A percentile compares a stretch with the other conserved stretches of the same genome.
These are phyloP conservation scores for Rutilus rutilus DNA, from an alignment of 2,113 vertebrate genomes.

Conservation along the genomic window DNA sequence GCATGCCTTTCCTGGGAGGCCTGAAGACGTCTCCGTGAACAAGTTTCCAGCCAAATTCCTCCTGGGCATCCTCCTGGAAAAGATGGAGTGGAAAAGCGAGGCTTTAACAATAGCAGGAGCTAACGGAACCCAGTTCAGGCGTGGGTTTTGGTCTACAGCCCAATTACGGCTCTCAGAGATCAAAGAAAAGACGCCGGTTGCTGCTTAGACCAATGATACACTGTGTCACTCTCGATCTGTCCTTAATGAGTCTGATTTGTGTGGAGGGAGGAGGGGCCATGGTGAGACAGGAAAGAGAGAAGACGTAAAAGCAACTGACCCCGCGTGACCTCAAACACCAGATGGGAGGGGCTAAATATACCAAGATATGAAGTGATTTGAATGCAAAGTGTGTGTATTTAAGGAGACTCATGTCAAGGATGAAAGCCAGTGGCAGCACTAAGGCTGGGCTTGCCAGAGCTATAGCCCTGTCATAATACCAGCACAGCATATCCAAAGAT, in stretches of 20 bases:
- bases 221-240: constrained; percentile 11
- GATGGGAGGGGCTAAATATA: neutral
- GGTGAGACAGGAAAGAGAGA: constrained; percentile 17
- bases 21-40: constrained; percentile 95
- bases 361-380: neutral
- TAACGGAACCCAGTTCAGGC: constrained; percentile 21
- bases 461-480: too few relatives aligned
- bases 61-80: constrained; percentile 91
- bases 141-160: constrained; percentile 10
- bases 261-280: neutral
- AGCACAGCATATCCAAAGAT: too few relatives aligned
- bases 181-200: constrained; percentile 2
- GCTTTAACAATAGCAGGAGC: constrained; percentile 22
- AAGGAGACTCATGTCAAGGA: neutral
- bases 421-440: neutral
- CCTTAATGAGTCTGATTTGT: neutral
- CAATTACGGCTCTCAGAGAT: constrained; percentile 14
- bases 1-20: constrained; percentile 91
- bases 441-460: too few relatives aligned
- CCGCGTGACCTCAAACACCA: neutral
- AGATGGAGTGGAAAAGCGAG: constrained; percentile 11
- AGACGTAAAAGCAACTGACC: constrained; percentile 21
- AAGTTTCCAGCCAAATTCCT: constrained; percentile 96
- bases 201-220: constrained; percentile 32
- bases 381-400: neutral